Evolutionary conservation across 2,113 vertebrate species (phyloP), one percentile per base, ranked within the genome.

Genomic region (Excalfactoria chinensis): DNA sequence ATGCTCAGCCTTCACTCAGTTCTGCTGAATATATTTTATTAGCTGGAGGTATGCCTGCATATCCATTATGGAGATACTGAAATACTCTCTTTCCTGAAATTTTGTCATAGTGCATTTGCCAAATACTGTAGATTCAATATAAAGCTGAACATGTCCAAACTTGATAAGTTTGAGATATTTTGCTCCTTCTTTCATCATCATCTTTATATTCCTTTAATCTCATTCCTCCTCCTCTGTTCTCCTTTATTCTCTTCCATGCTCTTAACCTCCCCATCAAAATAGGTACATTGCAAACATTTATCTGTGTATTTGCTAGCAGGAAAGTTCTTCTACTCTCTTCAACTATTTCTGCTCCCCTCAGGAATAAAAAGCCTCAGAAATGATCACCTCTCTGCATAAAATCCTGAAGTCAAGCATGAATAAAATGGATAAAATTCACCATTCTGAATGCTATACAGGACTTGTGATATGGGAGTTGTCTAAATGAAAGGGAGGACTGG

Each of bases 161-260:
- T 5, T 78, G 22, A 92, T 70, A 75, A 84, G n/a, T 19, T 4
- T 81, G 25, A 93, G 35, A 69, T 1, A 3, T 66, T 96, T 88
- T 1, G 1, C 21, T 78, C 9, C 28, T 68, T 86, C 81, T 94
- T 53, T 43, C n/a, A 9, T 48, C 88, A 79, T 58, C 78, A 77
- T 48, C 75, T 86, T 20, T 8, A 34, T 6, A 13, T 14, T 93
- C 51, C 66, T 93, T 93, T 95, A 80, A 93, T 80, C 76, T 88
- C n/a, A 34, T 72, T 85, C 59, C 21, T 89, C 49, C 59, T 89
- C n/a, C n/a, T 66, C 32, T 73, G 25, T 77, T 51, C 21, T 76
- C 92, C 92, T 95, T 95, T 95, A 95, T 94, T 94, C 96, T 96
- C 72, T 58, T 16, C 35, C 16, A 26, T 84, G 88, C 21, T 93